Evolutionary conservation across 2,113 vertebrate species (phyloP).

Genomic region (Ameiurus melas): DNA sequence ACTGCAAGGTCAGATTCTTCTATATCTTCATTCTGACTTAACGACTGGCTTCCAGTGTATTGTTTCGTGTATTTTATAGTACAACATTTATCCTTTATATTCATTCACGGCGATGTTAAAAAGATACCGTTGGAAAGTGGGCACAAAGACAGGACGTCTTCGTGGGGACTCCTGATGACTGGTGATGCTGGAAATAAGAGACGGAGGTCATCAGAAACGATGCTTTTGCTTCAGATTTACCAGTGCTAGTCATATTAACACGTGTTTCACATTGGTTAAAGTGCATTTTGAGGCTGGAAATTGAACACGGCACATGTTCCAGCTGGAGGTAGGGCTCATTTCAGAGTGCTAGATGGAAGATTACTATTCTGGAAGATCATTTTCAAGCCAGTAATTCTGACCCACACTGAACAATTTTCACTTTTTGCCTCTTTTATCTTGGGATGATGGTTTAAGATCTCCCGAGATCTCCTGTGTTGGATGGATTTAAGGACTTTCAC

Average conservation of each 20-base stretch:
- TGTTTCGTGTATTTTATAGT: neutral
- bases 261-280: neutral
- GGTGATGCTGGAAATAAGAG: neutral
- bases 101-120: neutral
- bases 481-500: neutral
- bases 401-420: neutral
- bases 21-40: neutral
- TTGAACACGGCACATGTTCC: neutral
- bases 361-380: neutral
- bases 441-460: neutral
- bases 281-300: too few species aligned
- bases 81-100: neutral
- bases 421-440: neutral
- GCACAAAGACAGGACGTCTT: neutral
- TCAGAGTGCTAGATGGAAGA: neutral
- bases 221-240: neutral
- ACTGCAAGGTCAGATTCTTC: slow-evolving; percentile 79
- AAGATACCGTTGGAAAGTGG: neutral
- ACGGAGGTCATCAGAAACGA: neutral
- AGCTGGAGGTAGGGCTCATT: neutral
- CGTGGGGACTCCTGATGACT: neutral
- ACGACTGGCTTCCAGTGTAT: neutral
- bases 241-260: neutral
- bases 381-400: neutral
- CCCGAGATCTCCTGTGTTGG: neutral